phyloP scores from a whole-genome alignment of 37 sponge, comb jelly and placozoan species.

The Ianthella basta region DNA sequence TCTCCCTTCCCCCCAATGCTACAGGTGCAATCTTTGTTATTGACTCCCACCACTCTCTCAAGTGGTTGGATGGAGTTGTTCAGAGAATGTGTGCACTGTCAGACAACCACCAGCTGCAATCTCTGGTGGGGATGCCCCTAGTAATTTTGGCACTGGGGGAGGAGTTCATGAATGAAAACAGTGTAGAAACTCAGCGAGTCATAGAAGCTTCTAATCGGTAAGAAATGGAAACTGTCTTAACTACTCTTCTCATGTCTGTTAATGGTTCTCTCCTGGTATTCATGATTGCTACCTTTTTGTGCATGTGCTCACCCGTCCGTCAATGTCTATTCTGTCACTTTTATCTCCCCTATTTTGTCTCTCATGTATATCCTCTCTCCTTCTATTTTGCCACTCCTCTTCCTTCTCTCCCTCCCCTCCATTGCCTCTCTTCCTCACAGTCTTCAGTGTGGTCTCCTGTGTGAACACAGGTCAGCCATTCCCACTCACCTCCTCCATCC shows the following conservation, averaged over 20 bases:
- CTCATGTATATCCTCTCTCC: too few relatives aligned
- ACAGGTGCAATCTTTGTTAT: background rate
- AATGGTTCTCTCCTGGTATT: too few relatives aligned
- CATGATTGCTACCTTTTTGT: too few relatives aligned
- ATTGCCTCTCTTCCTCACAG: too few relatives aligned
- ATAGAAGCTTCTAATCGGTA: background rate
- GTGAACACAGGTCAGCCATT: background rate
- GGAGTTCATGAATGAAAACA: background rate
- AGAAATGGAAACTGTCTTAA: too few relatives aligned
- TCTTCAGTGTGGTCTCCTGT: slow-evolving; percentile 14
- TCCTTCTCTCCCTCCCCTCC: too few relatives aligned
- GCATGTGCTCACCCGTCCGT: too few relatives aligned
- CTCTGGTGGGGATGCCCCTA: slow-evolving; percentile 52
- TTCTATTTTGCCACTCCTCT: too few relatives aligned
- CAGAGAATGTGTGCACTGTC: too few relatives aligned
- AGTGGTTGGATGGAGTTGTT: background rate
- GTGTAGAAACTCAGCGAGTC: background rate
- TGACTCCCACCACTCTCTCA: background rate
- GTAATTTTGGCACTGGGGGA: slow-evolving; percentile 47
- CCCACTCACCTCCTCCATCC: background rate
- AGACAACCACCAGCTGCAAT: background rate
- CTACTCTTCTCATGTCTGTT: too few relatives aligned
- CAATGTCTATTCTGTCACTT: too few relatives aligned
- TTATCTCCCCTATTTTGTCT: too few relatives aligned
- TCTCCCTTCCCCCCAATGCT: background rate